Evolutionary conservation across 2,888 invertebrate species (phyloP).

Genomic region (Griposia aprilina): DNA sequence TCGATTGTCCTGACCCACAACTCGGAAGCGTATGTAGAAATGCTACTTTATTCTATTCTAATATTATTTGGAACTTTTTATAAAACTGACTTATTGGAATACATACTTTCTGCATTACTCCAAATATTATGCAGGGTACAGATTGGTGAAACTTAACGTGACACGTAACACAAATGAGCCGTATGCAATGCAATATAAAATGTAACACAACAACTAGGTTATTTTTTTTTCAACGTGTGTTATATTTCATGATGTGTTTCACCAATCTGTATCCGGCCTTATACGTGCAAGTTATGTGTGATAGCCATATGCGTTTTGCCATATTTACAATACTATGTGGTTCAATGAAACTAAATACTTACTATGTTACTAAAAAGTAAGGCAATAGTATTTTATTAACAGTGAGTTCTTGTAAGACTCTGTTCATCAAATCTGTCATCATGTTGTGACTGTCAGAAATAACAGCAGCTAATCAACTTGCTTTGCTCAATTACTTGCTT

Average conservation of each 20-base stretch:
- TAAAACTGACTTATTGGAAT: neutral
- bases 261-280: neutral
- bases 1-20: constrained; percentile 53
- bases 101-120: neutral
- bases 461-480: neutral
- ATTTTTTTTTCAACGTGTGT: neutral
- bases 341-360: neutral
- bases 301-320: neutral
- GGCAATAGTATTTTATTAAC: neutral
- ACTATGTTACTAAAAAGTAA: neutral
- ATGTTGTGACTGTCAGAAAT: neutral
- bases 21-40: constrained; percentile 45
- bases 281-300: neutral
- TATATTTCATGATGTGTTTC: neutral
- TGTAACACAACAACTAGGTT: neutral
- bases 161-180: neutral
- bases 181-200: neutral
- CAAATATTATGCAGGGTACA: neutral
- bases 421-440: neutral
- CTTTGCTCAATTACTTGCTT: neutral
- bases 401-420: neutral
- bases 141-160: neutral
- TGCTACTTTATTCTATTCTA: neutral
- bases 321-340: neutral
- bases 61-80: neutral